Percentiles rank a stretch among this genome's conserved stretches.
These are phyloP conservation scores for Onychomys leucogaster DNA, from an alignment of 2,797 vertebrate genomes.

Conservation along the genomic window DNA sequence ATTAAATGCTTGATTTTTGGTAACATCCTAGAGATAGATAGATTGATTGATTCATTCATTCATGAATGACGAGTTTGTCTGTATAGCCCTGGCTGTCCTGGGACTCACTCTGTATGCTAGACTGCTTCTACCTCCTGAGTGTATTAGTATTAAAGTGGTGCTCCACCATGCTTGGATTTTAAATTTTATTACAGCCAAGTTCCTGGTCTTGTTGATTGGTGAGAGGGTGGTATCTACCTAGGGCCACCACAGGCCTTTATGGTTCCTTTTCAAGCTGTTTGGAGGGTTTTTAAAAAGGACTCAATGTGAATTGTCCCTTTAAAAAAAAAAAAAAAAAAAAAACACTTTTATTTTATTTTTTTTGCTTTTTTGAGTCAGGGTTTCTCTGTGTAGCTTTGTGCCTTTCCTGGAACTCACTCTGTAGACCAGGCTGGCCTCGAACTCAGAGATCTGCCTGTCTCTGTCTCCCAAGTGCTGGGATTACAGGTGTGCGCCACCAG, in stretches of 20 bases:
- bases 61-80: not conserved
- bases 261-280: not conserved
- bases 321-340: no score
- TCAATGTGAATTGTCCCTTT: not conserved
- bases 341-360: no score
- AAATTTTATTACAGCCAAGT: not conserved
- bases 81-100: not conserved
- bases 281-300: not conserved
- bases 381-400: no score
- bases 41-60: not conserved
- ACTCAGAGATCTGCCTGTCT: no score
- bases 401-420: no score
- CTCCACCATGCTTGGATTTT: not conserved
- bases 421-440: no score
- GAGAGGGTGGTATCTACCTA: not conserved
- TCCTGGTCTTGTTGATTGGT: not conserved
- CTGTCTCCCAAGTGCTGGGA: no score
- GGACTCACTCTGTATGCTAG: not conserved
- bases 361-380: no score
- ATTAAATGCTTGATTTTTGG: not conserved
- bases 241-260: not conserved
- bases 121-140: not conserved
- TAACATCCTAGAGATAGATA: not conserved
- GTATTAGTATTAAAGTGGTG: not conserved
- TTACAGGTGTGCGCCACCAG: no score